phyloP scores from a whole-genome alignment of 2,888 invertebrate species.

The Poecilobothrus nobilitatus region DNA sequence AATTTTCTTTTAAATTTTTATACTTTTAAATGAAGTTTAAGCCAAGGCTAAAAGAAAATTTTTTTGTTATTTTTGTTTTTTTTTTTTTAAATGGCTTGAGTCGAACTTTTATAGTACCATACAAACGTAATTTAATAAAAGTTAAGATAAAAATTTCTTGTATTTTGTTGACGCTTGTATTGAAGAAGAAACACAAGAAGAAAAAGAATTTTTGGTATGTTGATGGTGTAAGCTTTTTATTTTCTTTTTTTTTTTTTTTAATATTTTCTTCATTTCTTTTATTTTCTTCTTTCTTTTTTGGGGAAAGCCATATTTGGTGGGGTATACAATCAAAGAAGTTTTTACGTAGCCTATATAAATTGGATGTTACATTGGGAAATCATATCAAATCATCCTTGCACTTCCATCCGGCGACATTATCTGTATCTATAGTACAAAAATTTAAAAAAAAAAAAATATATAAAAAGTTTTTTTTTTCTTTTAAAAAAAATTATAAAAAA shows the following conservation, averaged over 20 bases:
- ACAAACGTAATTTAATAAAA: background rate
- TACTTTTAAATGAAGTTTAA: no score
- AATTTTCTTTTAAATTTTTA: no score
- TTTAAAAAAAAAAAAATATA: conserved; percentile 18
- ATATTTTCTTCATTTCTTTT: background rate
- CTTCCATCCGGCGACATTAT: conserved; percentile 42
- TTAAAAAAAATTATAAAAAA: conserved; percentile 15
- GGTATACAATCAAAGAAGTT: conserved; percentile 24
- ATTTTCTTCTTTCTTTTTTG: background rate
- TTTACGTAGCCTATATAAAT: conserved; percentile 43
- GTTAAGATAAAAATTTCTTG: background rate
- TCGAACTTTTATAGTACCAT: background rate
- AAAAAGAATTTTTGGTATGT: conserved; percentile 1
- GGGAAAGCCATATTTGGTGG: conserved; percentile 22
- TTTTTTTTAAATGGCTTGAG: no score
- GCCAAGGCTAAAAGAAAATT: no score
- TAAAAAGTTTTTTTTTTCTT: background rate
- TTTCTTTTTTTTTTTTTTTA: background rate
- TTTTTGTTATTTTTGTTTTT: no score
- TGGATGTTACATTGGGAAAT: conserved; percentile 44
- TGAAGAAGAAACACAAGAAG: background rate
- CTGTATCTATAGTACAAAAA: background rate
- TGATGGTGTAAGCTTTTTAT: background rate
- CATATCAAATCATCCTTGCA: conserved; percentile 47
- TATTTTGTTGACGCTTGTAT: background rate